Conservation (phyloP, 2,113 vertebrate genomes). For the Notarius quadriscutis region DNA sequence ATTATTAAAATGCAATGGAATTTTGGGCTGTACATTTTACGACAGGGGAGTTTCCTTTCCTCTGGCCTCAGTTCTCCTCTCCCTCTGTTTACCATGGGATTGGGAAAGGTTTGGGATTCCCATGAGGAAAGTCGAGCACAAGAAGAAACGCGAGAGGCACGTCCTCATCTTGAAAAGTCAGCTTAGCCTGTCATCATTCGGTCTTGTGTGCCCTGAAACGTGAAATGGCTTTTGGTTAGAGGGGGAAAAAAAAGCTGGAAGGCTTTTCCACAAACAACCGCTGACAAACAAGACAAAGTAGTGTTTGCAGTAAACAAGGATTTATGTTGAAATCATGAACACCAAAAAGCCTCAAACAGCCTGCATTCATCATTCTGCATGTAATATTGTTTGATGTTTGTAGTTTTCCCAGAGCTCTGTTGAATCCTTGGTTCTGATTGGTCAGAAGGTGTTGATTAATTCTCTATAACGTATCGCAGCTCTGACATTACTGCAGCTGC, state of each 20-base stretch:
- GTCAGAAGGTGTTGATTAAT: neutral
- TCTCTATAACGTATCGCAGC: neutral
- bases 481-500: neutral
- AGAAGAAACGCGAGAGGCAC: constrained; percentile 9
- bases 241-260: neutral
- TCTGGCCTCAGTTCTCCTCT: constrained; percentile 55
- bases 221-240: constrained; percentile 28
- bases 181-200: constrained; percentile 8
- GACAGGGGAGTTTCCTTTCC: constrained; percentile 54
- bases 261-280: constrained; percentile 20
- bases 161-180: constrained; percentile 8
- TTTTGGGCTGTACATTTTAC: constrained; percentile 57
- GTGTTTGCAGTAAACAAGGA: constrained; percentile 8
- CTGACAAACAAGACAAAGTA: neutral
- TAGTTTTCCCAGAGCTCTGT: neutral
- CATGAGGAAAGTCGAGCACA: constrained; percentile 64
- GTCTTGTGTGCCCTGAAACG: constrained; percentile 32
- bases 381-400: neutral
- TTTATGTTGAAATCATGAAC: neutral
- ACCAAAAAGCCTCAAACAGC: neutral
- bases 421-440: neutral
- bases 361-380: neutral
- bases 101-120: constrained; percentile 51
- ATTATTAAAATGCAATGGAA: constrained; percentile 44
- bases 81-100: constrained; percentile 62